Evolutionary conservation across 2,797 vertebrate species (phyloP).

Genomic region (Enteromius mattozi): DNA sequence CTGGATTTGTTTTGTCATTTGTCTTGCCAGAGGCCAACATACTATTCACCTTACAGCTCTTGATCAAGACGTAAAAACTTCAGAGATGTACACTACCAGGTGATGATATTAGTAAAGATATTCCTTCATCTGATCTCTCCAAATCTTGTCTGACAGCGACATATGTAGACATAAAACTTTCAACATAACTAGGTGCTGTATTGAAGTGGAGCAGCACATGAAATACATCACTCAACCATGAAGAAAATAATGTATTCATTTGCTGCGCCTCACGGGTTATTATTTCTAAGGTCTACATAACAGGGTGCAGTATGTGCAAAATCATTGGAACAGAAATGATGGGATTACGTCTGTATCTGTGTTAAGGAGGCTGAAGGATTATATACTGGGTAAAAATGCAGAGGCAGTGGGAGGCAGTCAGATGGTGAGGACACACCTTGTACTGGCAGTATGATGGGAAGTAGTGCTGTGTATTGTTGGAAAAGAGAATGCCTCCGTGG

Average conservation of each 20-base stretch:
- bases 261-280: constrained; percentile 22
- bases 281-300: constrained; percentile 48
- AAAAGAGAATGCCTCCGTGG: constrained; percentile 45
- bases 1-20: constrained; percentile 30
- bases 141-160: background rate
- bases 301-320: constrained; percentile 32
- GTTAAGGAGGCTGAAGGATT: constrained; percentile 14
- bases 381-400: constrained; percentile 11
- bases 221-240: constrained; percentile 25
- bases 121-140: background rate
- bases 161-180: constrained; percentile 29
- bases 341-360: constrained; percentile 46
- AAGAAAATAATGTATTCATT: constrained; percentile 43
- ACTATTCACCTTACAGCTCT: background rate
- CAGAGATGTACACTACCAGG: background rate
- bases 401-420: constrained; percentile 10
- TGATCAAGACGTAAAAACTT: constrained; percentile 11
- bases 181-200: background rate
- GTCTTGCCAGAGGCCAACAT: constrained; percentile 14
- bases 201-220: constrained; percentile 11
- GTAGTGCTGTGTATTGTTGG: constrained; percentile 48
- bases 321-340: constrained; percentile 50
- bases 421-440: constrained; percentile 42
- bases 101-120: background rate
- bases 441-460: constrained; percentile 47